Percentiles rank a stretch among this genome's conserved stretches.
phyloP scores from a whole-genome alignment of 2,888 invertebrate species.

The Selenia dentaria region DNA sequence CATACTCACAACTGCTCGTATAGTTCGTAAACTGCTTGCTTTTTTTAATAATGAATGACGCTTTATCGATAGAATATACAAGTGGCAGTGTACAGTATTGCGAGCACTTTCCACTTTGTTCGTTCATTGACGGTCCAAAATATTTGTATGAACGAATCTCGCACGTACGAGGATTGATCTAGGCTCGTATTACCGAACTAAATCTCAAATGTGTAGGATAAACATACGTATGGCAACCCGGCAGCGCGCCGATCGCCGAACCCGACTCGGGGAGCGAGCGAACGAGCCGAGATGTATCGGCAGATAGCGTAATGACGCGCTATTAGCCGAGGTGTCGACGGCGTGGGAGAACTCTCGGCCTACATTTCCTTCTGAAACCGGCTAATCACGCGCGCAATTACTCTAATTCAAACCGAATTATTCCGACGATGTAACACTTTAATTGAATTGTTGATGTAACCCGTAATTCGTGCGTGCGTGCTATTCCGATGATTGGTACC shows the following conservation, averaged over 20 bases:
- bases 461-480: conserved; percentile 44
- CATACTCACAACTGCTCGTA: no score
- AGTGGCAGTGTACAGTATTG: no score
- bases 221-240: no score
- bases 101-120: no score
- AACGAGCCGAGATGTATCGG: conserved; percentile 64
- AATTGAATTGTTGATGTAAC: conserved; percentile 76
- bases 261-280: neutral
- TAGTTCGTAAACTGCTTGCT: no score
- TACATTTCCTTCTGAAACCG: conserved; percentile 62
- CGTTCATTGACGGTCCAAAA: no score
- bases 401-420: conserved; percentile 78
- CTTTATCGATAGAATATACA: no score
- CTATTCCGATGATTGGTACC: conserved; percentile 52
- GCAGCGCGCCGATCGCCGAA: conserved; percentile 8
- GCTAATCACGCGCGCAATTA: conserved; percentile 77
- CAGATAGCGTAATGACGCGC: conserved; percentile 77
- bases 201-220: no score
- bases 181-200: no score
- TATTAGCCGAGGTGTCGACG: conserved; percentile 76
- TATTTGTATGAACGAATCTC: no score
- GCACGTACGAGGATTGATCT: no score
- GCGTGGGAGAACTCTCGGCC: conserved; percentile 76
- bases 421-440: conserved; percentile 70
- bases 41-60: no score